Base-by-base conservation (phyloP, 2,797 vertebrate species). In the Lindbergichthys nudifrons region DNA sequence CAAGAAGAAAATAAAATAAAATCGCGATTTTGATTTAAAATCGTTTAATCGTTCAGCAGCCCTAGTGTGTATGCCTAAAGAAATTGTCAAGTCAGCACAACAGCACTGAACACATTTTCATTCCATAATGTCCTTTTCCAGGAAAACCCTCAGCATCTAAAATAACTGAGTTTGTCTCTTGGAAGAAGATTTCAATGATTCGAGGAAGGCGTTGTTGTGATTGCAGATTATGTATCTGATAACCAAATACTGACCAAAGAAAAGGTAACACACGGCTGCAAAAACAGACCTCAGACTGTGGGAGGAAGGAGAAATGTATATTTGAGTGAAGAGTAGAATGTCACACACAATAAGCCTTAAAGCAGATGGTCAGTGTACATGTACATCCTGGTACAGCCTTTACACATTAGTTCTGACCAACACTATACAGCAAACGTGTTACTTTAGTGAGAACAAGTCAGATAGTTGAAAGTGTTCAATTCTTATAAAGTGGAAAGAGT, bases 381-480 rank as follows among this genome's bases (percentile, higher is more conserved):
- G 32, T 64, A 39, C n/a, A 43, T 57, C 21, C 19, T 76, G 14
- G 21, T 32, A 16, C 74, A 74, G 18, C 14, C 13, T 48, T 30
- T 39, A 19, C 32, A 67, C 13, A 69, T 53, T 4, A 36, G 10
- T 45, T 80, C 18, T 65, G 66, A 69, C 46, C 8, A 36, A 59
- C 32, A 59, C 52, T 21, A 14, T 6, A 32, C 19, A 46, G 61
- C 32, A 23, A 72, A 73, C 46, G 32, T 68, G 42, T 63, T 65
- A 68, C 9, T 48, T 75, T 3, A 74, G 54, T 56, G 51, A 74
- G 50, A 79, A 67, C 15, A 63, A 75, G 12, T 61, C 23, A 13
- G 52, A 66, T 76, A 62, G 61, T 42, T 64, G 39, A 80, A 78
- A 67, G 56, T 59, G 67, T 48, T 65, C 5, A 18, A 62, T 54